phyloP scores from a whole-genome alignment of 2,888 invertebrate species.

The Operophtera brumata region DNA sequence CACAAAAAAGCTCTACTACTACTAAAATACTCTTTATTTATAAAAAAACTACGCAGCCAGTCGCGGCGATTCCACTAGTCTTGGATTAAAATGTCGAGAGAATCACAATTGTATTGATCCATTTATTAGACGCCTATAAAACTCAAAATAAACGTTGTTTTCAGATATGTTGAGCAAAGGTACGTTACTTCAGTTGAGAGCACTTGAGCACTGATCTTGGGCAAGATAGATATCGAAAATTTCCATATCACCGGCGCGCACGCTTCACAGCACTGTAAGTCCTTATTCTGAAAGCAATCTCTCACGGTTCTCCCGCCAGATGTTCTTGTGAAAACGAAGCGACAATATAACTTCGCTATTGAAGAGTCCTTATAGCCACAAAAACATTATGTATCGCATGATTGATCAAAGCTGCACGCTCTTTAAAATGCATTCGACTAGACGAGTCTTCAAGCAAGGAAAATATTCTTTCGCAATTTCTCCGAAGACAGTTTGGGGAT shows the following conservation, averaged over 20 bases:
- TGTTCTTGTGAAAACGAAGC: conserved; percentile 46
- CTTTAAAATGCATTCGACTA: conserved; percentile 57
- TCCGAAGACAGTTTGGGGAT: conserved; percentile 17
- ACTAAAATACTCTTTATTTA: too few relatives aligned
- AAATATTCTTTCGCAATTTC: conserved; percentile 22
- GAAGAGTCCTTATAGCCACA: conserved; percentile 66
- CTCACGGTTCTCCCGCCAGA: conserved; percentile 56
- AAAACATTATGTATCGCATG: conserved; percentile 72
- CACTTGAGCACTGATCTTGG: conserved; percentile 21
- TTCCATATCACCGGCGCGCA: conserved; percentile 39
- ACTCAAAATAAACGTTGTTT: neutral
- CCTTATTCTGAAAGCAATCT: conserved; percentile 61
- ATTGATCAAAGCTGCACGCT: conserved; percentile 73
- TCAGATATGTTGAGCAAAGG: neutral
- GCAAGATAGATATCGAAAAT: conserved; percentile 44
- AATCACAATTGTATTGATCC: too few relatives aligned
- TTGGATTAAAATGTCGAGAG: too few relatives aligned
- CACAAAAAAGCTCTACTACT: too few relatives aligned
- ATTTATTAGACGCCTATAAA: too few relatives aligned
- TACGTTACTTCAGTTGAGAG: conserved; percentile 16
- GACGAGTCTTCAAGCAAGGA: conserved; percentile 17
- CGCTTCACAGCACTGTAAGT: conserved; percentile 33
- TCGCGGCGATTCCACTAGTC: too few relatives aligned
- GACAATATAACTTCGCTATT: conserved; percentile 68
- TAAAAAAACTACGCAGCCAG: too few relatives aligned